Evolutionary conservation across 1,140 invertebrate genomes (phyloP), one percentile per base, ranked within the genome.

Genomic region (Musca domestica): DNA sequence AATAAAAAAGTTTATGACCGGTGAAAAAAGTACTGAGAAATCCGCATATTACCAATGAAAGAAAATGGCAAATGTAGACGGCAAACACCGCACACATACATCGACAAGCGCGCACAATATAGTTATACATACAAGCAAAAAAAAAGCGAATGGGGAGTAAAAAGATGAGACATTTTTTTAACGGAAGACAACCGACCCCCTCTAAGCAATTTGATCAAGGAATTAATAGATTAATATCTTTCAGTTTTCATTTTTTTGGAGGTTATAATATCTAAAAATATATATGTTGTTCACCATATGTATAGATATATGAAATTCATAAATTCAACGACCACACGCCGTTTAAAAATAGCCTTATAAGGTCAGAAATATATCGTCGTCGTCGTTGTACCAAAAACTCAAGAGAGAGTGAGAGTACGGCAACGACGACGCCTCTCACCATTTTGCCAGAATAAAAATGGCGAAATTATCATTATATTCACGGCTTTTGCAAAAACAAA

Each of bases 301-400:
- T 61, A 61, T 61, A 34, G 30, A 34, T 61, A 34, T 61, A 61
- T 61, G 56, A 61, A 61, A 23, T 61, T 61, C 56, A 61, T 61
- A 61, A 61, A 61, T 61, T 41, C 30, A 30, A 61, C 56, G 56
- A 61, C 56, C 27, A 61, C 56, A 61, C 56, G 56, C 56, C 56
- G 56, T 41, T 61, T 61, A 61, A 41, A 61, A 61, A 61, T 61
- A 61, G 56, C 56, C 56, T 61, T 61, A 61, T 61, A 61, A 61
- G 56, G 56, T 61, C 56, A 61, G 27, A 61, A 61, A 61, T 61
- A 34, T 61, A 61, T 61, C 27, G 27, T 23, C 34, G 34, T 61
- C 27, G 34, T 41, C 10, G 34, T 41, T 41, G 27, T 14, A 41
- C 22, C 17, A 19, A 34, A 41, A 41, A 12, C 2, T 7, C 2